Percentiles rank a stretch among this genome's conserved stretches.
These are phyloP conservation scores for Strongylocentrotus purpuratus DNA, from an alignment of 35 echinoderm and acorn worm genomes.

Conservation along the genomic window DNA sequence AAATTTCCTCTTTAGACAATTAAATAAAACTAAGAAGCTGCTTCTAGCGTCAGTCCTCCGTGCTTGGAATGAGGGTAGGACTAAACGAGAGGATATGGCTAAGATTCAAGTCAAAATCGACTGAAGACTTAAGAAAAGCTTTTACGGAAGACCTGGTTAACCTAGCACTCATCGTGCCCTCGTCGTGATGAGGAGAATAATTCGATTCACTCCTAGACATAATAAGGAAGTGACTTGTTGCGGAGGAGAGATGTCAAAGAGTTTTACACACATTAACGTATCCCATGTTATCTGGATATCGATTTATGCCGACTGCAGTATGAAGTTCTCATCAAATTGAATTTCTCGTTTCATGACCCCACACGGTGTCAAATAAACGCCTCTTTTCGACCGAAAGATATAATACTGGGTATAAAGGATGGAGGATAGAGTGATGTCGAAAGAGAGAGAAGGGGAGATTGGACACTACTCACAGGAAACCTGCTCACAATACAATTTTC, in stretches of 20 bases:
- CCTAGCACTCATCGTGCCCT: too few species aligned
- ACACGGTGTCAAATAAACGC: background rate
- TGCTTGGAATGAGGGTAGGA: too few species aligned
- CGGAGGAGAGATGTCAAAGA: background rate
- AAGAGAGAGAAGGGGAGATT: background rate
- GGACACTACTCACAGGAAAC: too few species aligned
- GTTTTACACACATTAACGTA: background rate
- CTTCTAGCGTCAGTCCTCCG: too few species aligned
- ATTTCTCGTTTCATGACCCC: background rate
- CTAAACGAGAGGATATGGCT: too few species aligned
- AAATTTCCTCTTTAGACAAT: too few species aligned
- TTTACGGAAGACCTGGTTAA: too few species aligned
- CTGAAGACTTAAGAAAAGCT: too few species aligned
- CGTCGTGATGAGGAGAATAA: too few species aligned
- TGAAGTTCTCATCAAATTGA: background rate
- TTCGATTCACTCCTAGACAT: too few species aligned
- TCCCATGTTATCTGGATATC: background rate
- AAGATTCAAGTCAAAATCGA: too few species aligned
- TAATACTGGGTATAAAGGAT: background rate
- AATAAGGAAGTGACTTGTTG: background rate
- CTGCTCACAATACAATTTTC: background rate
- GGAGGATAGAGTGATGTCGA: background rate
- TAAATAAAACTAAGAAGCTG: too few species aligned
- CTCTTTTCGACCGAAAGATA: background rate
- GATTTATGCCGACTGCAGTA: background rate